Percentiles rank a stretch among this genome's conserved stretches.
Evolutionary conservation across 2,797 vertebrate species (phyloP).

Genomic region (Meriones psammophilus): DNA sequence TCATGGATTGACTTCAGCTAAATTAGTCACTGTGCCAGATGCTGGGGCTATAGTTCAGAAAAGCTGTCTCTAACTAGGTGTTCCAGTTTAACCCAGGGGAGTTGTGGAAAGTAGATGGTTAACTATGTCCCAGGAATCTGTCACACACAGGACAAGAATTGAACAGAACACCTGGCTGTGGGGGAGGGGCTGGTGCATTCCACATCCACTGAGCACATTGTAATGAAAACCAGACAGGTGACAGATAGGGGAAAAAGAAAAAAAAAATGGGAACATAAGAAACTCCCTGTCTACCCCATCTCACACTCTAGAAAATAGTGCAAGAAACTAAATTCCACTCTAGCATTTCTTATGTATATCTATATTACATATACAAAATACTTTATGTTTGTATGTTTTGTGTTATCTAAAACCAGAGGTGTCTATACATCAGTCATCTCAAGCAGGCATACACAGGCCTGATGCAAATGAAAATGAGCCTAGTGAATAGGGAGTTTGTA

Average conservation of each 20-base stretch:
- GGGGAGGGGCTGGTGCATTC: neutral
- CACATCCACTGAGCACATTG: neutral
- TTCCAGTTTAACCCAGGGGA: neutral
- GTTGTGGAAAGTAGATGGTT: neutral
- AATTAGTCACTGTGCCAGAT: slow-evolving; percentile 33
- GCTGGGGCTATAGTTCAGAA: neutral
- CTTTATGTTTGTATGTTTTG: neutral
- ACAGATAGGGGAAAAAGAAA: neutral
- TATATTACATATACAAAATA: too few species aligned
- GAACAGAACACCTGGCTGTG: neutral
- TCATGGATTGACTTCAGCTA: slow-evolving; percentile 47
- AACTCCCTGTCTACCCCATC: neutral
- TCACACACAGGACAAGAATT: neutral
- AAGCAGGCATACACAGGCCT: neutral
- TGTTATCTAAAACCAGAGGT: neutral
- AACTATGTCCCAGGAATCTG: neutral
- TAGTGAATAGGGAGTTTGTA: neutral
- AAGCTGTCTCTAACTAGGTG: slow-evolving; percentile 53
- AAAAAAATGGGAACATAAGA: neutral
- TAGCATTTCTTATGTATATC: neutral
- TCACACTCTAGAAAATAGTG: neutral
- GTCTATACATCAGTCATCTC: neutral
- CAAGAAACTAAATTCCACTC: neutral
- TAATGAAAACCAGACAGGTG: neutral
- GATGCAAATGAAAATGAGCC: neutral